Conservation (phyloP, 2,888 invertebrate genomes). For the Apodemia duryi region DNA sequence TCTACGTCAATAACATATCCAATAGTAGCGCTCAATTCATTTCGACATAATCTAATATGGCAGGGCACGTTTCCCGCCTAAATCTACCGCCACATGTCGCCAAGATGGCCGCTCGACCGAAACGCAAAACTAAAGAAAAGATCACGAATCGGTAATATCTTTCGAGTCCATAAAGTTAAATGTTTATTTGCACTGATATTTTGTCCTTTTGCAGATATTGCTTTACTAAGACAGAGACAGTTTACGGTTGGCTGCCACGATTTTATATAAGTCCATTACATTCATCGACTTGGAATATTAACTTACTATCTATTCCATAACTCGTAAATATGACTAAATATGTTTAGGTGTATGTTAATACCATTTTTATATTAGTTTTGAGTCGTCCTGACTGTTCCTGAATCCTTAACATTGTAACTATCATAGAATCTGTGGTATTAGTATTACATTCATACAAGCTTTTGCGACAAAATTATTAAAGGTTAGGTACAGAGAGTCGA, state of each 20-base stretch:
- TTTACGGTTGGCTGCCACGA: constrained; percentile 18
- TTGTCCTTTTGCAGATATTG: constrained; percentile 77
- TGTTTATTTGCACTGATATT: constrained; percentile 79
- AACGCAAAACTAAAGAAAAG: constrained; percentile 75
- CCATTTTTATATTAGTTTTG: too few species aligned
- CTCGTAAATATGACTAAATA: too few species aligned
- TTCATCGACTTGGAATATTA: neutral
- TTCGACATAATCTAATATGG: constrained; percentile 78
- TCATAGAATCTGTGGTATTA: too few species aligned
- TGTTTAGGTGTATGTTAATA: too few species aligned
- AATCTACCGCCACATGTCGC: constrained; percentile 79
- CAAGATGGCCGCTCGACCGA: constrained; percentile 75
- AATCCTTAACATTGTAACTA: too few species aligned
- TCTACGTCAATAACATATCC: constrained; percentile 80
- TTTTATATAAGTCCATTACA: neutral
- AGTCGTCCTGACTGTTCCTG: too few species aligned
- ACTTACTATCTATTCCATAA: neutral
- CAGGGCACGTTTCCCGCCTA: constrained; percentile 77
- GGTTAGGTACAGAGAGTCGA: too few species aligned
- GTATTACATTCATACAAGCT: too few species aligned
- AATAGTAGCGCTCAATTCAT: constrained; percentile 77
- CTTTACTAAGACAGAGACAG: constrained; percentile 60
- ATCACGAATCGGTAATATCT: constrained; percentile 80
- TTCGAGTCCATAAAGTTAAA: constrained; percentile 79
- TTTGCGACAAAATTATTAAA: too few species aligned